Evolutionary conservation across 2,888 invertebrate genomes (phyloP).

Genomic region (Macrosiphum euphorbiae): DNA sequence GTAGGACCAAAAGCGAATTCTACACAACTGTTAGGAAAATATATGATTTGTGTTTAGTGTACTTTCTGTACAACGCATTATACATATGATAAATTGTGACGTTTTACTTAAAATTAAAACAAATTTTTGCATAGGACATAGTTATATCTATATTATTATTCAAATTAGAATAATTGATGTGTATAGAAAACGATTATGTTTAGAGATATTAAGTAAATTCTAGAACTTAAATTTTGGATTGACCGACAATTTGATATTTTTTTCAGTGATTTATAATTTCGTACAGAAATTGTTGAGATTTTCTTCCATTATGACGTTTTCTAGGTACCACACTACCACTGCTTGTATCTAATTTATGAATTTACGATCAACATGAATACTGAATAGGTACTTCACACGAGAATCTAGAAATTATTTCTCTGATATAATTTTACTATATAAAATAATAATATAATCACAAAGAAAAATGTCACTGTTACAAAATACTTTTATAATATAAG

Average conservation of each 20-base stretch:
- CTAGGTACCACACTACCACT: accelerated
- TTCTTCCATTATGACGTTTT: not conserved
- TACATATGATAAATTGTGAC: not conserved
- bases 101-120: not conserved
- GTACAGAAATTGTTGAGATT: not conserved
- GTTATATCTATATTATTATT: not conserved
- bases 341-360: not conserved
- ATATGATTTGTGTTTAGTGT: not conserved
- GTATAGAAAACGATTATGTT: not conserved
- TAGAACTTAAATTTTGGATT: not conserved
- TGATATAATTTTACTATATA: too few species aligned
- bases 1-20: not conserved
- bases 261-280: not conserved
- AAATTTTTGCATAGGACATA: not conserved
- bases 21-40: not conserved
- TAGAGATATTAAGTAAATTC: not conserved
- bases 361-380: not conserved
- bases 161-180: not conserved
- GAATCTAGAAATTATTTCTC: not conserved
- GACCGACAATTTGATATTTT: not conserved
- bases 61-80: too few species aligned
- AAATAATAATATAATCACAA: too few species aligned
- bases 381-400: not conserved
- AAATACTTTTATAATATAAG: not conserved
- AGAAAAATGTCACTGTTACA: not conserved